These are phyloP conservation scores for Zhengitettix transpicula DNA, from an alignment of 2,888 invertebrate species.

Conservation along the genomic window DNA sequence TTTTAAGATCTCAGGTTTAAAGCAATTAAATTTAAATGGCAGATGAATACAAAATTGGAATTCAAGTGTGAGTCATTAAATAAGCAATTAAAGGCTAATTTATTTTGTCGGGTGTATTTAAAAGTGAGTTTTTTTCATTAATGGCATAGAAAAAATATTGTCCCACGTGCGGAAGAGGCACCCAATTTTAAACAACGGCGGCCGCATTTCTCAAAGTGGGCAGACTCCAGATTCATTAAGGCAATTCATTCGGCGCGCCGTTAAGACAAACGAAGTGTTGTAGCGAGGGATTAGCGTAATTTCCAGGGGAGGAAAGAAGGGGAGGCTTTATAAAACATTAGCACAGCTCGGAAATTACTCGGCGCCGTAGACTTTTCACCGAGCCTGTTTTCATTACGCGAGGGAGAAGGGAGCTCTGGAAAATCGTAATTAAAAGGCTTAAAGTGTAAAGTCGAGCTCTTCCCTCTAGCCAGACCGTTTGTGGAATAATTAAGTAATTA, in stretches of 20 bases:
- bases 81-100: no score
- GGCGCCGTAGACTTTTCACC: neutral
- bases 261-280: neutral
- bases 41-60: no score
- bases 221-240: neutral
- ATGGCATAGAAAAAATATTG: no score
- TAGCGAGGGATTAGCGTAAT: neutral
- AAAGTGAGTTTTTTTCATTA: no score
- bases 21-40: no score
- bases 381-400: neutral
- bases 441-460: slow-evolving; percentile 1
- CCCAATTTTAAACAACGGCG: no score
- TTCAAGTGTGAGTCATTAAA: no score
- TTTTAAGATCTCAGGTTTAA: no score
- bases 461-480: neutral
- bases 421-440: slow-evolving; percentile 7
- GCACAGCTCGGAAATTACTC: neutral
- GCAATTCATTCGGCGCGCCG: neutral
- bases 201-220: no score
- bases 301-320: neutral
- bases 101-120: no score
- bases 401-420: neutral
- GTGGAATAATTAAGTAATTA: slow-evolving; percentile 13
- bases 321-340: no score
- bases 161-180: no score